Conservation (phyloP, 1,140 invertebrate genomes). For the Drosophila ambigua region DNA sequence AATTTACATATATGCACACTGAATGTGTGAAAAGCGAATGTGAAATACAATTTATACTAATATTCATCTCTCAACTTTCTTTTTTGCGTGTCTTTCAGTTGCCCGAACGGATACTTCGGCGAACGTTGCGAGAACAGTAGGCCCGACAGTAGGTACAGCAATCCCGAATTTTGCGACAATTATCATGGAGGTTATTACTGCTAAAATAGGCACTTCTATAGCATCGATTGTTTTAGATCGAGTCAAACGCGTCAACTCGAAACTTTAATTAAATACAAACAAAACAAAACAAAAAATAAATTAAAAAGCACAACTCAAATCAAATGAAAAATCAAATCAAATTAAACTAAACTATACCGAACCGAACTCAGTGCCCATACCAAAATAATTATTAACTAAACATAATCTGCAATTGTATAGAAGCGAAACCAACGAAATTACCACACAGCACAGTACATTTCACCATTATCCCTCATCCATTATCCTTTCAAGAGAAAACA, state of each 20-base stretch:
- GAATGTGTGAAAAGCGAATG: constrained; percentile 11
- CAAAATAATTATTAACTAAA: constrained; percentile 40
- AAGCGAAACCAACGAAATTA: constrained; percentile 26
- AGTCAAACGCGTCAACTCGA: constrained; percentile 38
- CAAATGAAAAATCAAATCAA: constrained; percentile 22
- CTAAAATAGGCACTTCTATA: constrained; percentile 84
- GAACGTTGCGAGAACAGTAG: constrained; percentile 89
- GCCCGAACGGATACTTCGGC: constrained; percentile 92
- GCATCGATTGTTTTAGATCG: constrained; percentile 82
- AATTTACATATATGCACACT: constrained; percentile 5
- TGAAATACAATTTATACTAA: constrained; percentile 43
- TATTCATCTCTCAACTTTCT: constrained; percentile 16
- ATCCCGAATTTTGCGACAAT: constrained; percentile 69
- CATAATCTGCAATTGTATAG: constrained; percentile 14
- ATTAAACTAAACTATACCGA: neutral
- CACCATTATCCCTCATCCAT: constrained; percentile 18
- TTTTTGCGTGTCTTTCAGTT: constrained; percentile 86
- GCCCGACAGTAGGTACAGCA: constrained; percentile 83
- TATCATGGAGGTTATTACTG: constrained; percentile 83
- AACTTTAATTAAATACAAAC: constrained; percentile 11
- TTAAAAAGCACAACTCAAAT: constrained; percentile 17
- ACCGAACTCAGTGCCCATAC: constrained; percentile 53
- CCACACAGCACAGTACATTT: constrained; percentile 37
- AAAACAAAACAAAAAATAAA: constrained; percentile 1
- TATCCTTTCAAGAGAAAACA: constrained; percentile 15